phyloP scores from a whole-genome alignment of 2,888 invertebrate species.

The Drosophila differens region DNA sequence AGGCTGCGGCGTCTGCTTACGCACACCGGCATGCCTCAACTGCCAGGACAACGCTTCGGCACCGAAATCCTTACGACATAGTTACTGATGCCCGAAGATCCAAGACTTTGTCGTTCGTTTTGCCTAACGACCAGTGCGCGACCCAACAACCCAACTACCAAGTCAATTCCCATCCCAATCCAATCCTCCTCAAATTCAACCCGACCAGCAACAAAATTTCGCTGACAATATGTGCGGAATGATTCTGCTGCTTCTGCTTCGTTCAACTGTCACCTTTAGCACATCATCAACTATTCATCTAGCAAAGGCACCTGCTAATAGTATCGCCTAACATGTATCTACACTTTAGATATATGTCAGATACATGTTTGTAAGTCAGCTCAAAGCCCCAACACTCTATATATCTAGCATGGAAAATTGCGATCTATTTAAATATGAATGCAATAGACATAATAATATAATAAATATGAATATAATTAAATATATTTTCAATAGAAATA shows the following conservation, averaged over 20 bases:
- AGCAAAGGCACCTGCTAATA: not conserved
- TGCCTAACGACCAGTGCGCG: conserved; percentile 67
- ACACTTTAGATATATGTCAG: not conserved
- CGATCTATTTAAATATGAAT: not conserved
- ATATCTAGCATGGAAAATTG: not conserved
- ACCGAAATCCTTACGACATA: conserved; percentile 51
- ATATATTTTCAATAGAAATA: not conserved
- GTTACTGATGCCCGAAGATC: conserved; percentile 50
- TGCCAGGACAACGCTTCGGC: conserved; percentile 47
- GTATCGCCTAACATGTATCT: not conserved
- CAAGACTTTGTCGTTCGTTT: conserved; percentile 43
- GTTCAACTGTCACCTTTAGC: conserved; percentile 20
- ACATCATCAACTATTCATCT: conserved; percentile 14
- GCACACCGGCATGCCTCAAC: conserved; percentile 39
- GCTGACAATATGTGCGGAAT: conserved; percentile 38
- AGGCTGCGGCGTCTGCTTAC: conserved; percentile 43
- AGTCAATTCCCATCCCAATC: conserved; percentile 4
- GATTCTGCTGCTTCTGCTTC: not conserved
- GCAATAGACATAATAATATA: not conserved
- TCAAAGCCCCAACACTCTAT: not conserved
- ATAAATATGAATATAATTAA: not conserved
- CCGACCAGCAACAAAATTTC: conserved; percentile 21
- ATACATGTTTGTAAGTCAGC: not conserved
- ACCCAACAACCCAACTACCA: conserved; percentile 18
- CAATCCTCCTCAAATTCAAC: conserved; percentile 3